Evolutionary conservation across 2,888 invertebrate species (phyloP).

Genomic region (Apotomis capreana): DNA sequence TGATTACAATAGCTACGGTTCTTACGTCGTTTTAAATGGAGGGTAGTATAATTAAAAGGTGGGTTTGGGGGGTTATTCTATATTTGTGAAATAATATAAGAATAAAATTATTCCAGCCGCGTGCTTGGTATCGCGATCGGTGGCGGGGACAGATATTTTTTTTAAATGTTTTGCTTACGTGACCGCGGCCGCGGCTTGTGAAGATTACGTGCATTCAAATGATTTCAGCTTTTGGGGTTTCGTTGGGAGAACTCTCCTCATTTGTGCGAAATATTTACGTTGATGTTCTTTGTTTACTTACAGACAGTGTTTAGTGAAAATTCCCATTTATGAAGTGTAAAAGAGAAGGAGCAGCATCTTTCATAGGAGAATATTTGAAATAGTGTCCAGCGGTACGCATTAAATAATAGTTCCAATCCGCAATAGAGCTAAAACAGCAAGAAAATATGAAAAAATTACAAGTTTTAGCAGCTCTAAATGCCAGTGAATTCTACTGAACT

Average conservation of each 20-base stretch:
- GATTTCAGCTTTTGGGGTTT: slow-evolving; percentile 65
- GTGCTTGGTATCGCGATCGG: slow-evolving; percentile 80
- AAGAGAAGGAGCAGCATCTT: too few relatives aligned
- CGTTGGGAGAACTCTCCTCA: slow-evolving; percentile 7
- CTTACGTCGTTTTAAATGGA: not conserved
- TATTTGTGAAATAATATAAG: slow-evolving; percentile 75
- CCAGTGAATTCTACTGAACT: too few relatives aligned
- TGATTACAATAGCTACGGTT: not conserved
- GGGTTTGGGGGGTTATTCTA: slow-evolving; percentile 60
- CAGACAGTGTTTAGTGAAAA: not conserved
- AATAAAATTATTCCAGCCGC: slow-evolving; percentile 77
- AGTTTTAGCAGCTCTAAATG: too few relatives aligned
- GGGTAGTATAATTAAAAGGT: slow-evolving; percentile 61
- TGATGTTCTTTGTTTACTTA: not conserved
- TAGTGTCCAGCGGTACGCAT: too few relatives aligned
- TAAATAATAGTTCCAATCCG: too few relatives aligned
- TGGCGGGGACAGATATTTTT: slow-evolving; percentile 73
- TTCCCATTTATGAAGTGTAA: too few relatives aligned
- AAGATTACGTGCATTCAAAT: slow-evolving; percentile 77
- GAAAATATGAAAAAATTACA: too few relatives aligned
- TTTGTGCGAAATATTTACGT: not conserved
- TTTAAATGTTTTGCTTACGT: slow-evolving; percentile 72
- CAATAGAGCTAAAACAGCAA: too few relatives aligned
- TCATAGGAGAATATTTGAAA: too few relatives aligned
- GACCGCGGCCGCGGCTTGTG: slow-evolving; percentile 67